A percentile compares a stretch with the other conserved stretches of the same genome.
phyloP scores from a whole-genome alignment of 2,888 invertebrate genomes.

The Lepetodrilus schrolli region DNA sequence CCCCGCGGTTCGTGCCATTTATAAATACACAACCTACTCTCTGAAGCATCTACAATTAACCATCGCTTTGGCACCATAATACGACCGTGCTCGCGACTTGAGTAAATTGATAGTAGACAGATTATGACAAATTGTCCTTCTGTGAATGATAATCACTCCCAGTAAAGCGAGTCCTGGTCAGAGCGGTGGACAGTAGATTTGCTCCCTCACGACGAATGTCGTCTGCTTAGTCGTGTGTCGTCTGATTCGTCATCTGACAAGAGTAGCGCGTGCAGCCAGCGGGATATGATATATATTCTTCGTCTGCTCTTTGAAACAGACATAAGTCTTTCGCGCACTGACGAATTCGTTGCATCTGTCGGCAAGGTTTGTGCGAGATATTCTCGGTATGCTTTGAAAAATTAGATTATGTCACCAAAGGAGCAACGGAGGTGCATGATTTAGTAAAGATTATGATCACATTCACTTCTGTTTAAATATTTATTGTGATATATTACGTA shows the following conservation, averaged over 20 bases:
- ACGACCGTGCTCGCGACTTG: background rate
- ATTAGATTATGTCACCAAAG: background rate
- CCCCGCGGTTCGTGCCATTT: background rate
- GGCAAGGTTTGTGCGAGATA: background rate
- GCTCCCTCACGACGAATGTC: background rate
- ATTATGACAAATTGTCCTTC: slow-evolving; percentile 15
- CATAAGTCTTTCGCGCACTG: background rate
- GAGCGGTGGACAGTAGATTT: background rate
- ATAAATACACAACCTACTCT: background rate
- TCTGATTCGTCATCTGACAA: background rate
- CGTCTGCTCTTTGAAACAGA: background rate
- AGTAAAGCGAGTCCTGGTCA: background rate
- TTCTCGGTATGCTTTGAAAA: slow-evolving; percentile 15
- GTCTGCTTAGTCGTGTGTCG: background rate
- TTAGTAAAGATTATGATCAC: no score
- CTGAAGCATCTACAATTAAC: background rate
- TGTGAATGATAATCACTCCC: background rate
- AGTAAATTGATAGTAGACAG: background rate
- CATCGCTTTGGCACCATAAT: background rate
- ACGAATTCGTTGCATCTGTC: background rate
- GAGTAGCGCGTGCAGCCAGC: background rate
- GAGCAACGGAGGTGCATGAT: no score
- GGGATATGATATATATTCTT: slow-evolving; percentile 2
- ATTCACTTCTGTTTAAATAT: no score
- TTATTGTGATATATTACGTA: no score